Evolutionary conservation across 2,113 vertebrate species (phyloP), one percentile per base, ranked within the genome.

Genomic region (Barbus barbus): DNA sequence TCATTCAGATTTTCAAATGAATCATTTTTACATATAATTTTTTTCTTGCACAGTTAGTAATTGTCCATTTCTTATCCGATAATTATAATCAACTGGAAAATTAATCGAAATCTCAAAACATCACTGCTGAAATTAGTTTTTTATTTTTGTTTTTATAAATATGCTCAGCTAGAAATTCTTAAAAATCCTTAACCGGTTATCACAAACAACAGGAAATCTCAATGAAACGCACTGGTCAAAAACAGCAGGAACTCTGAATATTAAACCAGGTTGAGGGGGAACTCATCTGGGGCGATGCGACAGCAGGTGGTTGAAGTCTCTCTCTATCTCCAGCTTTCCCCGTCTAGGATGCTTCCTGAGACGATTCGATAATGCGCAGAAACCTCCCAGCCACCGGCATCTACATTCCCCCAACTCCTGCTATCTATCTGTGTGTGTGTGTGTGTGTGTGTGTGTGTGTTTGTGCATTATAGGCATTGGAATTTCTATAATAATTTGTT

Each of bases 301-400:
- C 36, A 36, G 24, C 46, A 28, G 48, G 60, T 41, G 12, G 73
- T n/a, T 20, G 22, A 76, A 71, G 74, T 36, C 51, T 69, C 20
- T 46, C 44, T 67, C 38, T 44, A 60, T 26, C 28, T 41, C 56
- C 18, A 81, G 24, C 33, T 46, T n/a, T 46, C 44, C 61, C 53
- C 6, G 14, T 85, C 41, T 74, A 31, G 73, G 82, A 84, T 80
- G 76, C 72, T 86, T 90, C 58, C 87, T 88, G 89, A 84, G 83
- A 83, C 86, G 22, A 74, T 61, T 83, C 87, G 88, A 90, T 88
- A 90, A 87, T 38, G 74, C 78, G 73, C 90, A 89, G 63, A 86
- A 87, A 81, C 84, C 80, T 86, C 83, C 56, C 81, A 87, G 85
- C 80, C 78, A 90, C 85, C 87, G 76, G 81, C 26, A 83, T 63